phyloP scores from a whole-genome alignment of 2,113 vertebrate species.

The Perognathus longimembris region DNA sequence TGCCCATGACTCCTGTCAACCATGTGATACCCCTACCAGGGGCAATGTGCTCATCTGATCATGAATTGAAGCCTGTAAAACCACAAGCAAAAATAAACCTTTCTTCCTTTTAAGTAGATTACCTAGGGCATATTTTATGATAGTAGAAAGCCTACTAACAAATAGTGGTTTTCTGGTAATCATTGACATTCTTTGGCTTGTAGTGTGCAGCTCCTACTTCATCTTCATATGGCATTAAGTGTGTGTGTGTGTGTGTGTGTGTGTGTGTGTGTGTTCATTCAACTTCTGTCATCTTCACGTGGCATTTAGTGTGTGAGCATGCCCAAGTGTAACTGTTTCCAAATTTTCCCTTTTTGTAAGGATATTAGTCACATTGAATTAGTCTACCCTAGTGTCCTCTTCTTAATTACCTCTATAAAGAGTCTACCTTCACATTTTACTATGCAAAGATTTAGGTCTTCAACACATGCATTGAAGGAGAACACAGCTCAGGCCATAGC shows the following conservation, averaged over 20 bases:
- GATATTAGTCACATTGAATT: neutral
- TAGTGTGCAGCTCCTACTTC: neutral
- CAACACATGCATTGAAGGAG: neutral
- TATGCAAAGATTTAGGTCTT: neutral
- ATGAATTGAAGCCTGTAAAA: neutral
- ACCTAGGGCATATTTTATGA: neutral
- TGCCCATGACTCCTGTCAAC: neutral
- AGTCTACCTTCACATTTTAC: neutral
- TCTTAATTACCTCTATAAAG: neutral
- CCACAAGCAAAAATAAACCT: neutral
- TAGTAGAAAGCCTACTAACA: neutral
- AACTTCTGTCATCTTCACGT: no score
- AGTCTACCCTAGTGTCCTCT: neutral
- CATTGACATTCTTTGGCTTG: neutral
- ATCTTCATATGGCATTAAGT: neutral
- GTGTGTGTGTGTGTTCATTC: no score
- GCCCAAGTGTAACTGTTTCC: neutral
- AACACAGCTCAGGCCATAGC: neutral
- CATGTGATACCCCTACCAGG: no score
- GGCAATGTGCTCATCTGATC: neutral
- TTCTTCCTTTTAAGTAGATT: neutral
- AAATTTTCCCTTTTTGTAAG: neutral
- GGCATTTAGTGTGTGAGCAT: no score
- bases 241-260: neutral
- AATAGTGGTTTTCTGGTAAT: neutral